These are phyloP conservation scores for Nothoprocta pentlandii DNA, from an alignment of 2,113 vertebrate genomes.

Conservation along the genomic window DNA sequence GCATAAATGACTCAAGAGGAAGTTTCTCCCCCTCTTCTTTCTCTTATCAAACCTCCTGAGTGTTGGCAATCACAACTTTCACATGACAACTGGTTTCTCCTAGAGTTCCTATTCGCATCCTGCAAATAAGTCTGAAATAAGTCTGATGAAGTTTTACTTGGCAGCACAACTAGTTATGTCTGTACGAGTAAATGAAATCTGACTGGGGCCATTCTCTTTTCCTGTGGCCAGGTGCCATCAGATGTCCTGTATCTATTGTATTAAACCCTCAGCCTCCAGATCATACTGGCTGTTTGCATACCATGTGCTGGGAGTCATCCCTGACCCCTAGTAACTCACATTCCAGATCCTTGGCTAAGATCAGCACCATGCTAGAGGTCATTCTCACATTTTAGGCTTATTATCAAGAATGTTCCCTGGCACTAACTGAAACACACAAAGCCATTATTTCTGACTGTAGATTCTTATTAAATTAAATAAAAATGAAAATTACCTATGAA, in stretches of 20 bases:
- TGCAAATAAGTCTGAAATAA: background rate
- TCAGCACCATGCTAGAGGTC: accelerated
- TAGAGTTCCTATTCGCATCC: background rate
- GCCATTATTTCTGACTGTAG: background rate
- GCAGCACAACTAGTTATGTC: background rate
- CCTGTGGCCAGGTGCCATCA: background rate
- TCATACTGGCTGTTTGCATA: background rate
- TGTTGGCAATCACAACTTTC: background rate
- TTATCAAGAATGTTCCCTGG: background rate
- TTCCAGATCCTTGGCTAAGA: background rate
- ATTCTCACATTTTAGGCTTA: background rate
- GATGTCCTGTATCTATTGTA: background rate
- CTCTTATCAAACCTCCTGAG: background rate
- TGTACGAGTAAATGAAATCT: background rate
- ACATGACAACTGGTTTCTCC: background rate
- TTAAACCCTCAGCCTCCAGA: background rate
- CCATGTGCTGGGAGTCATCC: background rate
- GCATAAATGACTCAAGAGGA: background rate
- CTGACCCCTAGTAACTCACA: background rate
- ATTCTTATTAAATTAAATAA: background rate
- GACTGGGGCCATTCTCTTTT: background rate
- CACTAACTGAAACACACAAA: background rate
- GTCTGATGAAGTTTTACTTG: background rate
- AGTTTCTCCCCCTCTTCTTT: background rate
- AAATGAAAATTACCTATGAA: background rate